Evolutionary conservation across 2,888 invertebrate genomes (phyloP).

Genomic region (Melolontha melolontha): DNA sequence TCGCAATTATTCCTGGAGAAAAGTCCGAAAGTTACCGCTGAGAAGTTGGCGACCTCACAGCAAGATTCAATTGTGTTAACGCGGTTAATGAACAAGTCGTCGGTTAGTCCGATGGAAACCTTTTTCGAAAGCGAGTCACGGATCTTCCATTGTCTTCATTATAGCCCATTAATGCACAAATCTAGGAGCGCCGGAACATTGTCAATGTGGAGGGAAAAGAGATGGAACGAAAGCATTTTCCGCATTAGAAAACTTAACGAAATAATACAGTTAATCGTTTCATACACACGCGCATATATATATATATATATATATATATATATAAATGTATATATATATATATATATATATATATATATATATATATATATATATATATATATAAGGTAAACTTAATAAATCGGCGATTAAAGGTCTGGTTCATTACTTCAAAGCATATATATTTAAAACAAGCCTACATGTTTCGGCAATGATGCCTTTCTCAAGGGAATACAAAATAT

Average conservation of each 20-base stretch:
- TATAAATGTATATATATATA: too few relatives aligned
- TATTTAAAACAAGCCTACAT: too few relatives aligned
- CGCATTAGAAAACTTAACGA: constrained; percentile 9
- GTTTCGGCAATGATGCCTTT: too few relatives aligned
- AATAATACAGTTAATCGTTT: constrained; percentile 23
- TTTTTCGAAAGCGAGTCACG: constrained; percentile 24
- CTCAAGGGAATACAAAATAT: too few relatives aligned
- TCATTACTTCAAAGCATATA: too few relatives aligned
- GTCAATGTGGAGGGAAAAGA: background rate
- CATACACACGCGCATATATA: background rate
- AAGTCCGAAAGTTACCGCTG: constrained; percentile 8
- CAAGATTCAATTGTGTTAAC: constrained; percentile 28
- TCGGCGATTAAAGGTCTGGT: too few relatives aligned
- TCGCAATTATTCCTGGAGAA: constrained; percentile 14
- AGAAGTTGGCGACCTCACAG: constrained; percentile 7
- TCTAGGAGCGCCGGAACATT: background rate
- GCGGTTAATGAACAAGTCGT: constrained; percentile 26
- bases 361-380: too few relatives aligned
- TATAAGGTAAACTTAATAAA: too few relatives aligned
- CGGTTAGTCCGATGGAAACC: constrained; percentile 6
- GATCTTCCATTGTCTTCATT: constrained; percentile 27
- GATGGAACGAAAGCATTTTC: background rate
- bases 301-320: constrained; percentile 10
- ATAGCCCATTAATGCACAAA: background rate
- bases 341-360: too few relatives aligned